These are phyloP conservation scores for Pachymerium ferrugineum DNA, from an alignment of 2,888 invertebrate genomes.

Conservation along the genomic window DNA sequence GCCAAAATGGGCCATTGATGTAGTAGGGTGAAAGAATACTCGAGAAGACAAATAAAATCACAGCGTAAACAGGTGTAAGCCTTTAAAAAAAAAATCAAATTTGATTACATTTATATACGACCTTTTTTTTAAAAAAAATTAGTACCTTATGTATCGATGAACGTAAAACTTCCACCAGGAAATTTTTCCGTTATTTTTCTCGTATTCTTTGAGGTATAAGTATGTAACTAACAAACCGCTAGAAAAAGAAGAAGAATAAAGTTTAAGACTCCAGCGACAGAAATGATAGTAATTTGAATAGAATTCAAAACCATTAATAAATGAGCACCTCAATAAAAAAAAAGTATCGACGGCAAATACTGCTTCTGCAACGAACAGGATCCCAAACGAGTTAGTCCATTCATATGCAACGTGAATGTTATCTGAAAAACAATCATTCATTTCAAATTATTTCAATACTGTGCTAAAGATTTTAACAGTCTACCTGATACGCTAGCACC, in stretches of 20 bases:
- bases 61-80: background rate
- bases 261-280: no score
- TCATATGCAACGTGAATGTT: background rate
- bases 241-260: no score
- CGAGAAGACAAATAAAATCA: no score
- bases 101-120: no score
- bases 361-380: constrained; percentile 20
- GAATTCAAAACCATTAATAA: no score
- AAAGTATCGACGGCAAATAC: constrained; percentile 32
- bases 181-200: background rate
- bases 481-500: background rate
- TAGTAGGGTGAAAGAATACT: no score
- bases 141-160: no score
- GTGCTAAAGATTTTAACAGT: background rate
- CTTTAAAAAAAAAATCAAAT: background rate
- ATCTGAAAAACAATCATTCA: constrained; percentile 2
- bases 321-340: constrained; percentile 31
- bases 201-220: background rate
- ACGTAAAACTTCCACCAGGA: background rate
- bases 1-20: no score
- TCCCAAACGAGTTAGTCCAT: background rate
- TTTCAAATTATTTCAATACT: background rate
- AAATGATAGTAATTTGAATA: no score
- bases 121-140: no score
- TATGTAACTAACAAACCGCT: background rate